Conservation (phyloP, 2,888 invertebrate genomes). For the Spodoptera littoralis region DNA sequence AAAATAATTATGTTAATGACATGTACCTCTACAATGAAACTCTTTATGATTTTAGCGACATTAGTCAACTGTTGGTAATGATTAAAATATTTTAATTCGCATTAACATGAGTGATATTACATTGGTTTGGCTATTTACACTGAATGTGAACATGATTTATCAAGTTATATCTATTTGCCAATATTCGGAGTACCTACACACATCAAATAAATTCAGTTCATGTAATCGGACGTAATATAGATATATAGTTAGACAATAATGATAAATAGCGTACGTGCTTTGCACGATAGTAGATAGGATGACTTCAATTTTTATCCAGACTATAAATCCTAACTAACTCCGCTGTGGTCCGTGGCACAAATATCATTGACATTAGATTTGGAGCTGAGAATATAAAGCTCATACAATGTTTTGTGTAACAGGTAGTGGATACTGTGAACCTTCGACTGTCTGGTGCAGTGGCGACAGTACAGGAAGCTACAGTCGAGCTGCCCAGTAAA, state of each 20-base stretch:
- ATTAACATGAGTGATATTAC: no score
- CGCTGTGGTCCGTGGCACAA: no score
- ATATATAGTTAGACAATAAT: constrained; percentile 6
- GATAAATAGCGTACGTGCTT: constrained; percentile 6
- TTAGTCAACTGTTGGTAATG: constrained; percentile 3
- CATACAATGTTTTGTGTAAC: constrained; percentile 52
- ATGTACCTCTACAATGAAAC: no score
- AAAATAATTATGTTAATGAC: constrained; percentile 27
- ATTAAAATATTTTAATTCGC: no score
- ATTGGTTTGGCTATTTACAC: constrained; percentile 6
- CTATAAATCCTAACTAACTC: no score
- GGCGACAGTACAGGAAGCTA: constrained; percentile 92
- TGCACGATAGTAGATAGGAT: neutral
- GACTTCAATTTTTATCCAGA: neutral
- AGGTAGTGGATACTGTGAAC: constrained; percentile 92
- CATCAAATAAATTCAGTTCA: constrained; percentile 4
- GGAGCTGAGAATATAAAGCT: neutral
- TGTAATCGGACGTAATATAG: neutral
- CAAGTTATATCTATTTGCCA: constrained; percentile 11
- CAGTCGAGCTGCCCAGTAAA: constrained; percentile 89
- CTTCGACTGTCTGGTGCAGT: constrained; percentile 92
- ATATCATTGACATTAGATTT: no score
- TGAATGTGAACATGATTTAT: constrained; percentile 20
- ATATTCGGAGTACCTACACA: constrained; percentile 2
- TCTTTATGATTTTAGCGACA: constrained; percentile 27